Evolutionary conservation across 2,888 invertebrate species (phyloP), one percentile per base, ranked within the genome.

Genomic region (Junonia oenone): DNA sequence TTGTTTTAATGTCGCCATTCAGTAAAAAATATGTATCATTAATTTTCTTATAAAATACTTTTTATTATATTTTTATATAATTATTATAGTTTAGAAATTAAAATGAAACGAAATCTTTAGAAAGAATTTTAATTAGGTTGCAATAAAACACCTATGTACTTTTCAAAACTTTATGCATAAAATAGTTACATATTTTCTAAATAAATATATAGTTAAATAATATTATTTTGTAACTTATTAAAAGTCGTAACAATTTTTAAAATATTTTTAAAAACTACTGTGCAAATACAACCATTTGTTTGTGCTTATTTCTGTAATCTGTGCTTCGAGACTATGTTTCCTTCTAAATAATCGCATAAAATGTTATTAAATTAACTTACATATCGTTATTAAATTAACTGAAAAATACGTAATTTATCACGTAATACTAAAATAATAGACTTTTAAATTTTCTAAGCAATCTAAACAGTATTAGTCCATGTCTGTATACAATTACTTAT

Each of bases 71-170:
- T 5, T 26, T 5, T n/a, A n/a, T n/a, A n/a, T n/a, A n/a, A n/a
- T n/a, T n/a, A n/a, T n/a, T n/a, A n/a, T n/a, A n/a, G n/a, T n/a
- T n/a, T n/a, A n/a, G n/a, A 3, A 2, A 8, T 8, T 29, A 8
- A 8, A 8, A 8, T 5, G 0, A 29, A 29, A 29, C n/a, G n/a
- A 29, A 29, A 11, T 11, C 8, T 29, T 8, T 29, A 1, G 9
- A 5, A 8, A 29, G 29, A 11, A 11, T n/a, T n/a, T n/a, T 33
- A n/a, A n/a, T 11, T n/a, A 33, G n/a, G n/a, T 33, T 33, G 38
- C 6, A 53, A 57, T 57, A 38, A 57, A 57, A 57, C 57, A 57
- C 43, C 26, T 8, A 27, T 19, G 9, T 37, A 45, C 17, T 26
- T 26, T 37, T 27, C 8, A 52, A 11, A 51, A 51, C 14, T 45